Evolutionary conservation across 2,888 invertebrate species (phyloP).

Genomic region (Idaea biselata): DNA sequence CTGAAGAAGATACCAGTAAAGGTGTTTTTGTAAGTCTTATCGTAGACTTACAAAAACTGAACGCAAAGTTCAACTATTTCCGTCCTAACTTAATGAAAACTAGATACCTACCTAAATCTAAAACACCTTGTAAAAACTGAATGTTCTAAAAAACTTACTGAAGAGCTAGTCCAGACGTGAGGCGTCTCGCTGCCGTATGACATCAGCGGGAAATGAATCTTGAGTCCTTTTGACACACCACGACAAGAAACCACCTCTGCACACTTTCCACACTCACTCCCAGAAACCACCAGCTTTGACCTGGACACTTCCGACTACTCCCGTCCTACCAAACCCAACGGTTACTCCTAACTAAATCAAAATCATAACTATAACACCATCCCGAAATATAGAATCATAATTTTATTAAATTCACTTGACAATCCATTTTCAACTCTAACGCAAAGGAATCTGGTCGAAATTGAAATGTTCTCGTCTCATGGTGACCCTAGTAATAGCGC

Average conservation of each 20-base stretch:
- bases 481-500: conserved; percentile 48
- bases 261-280: conserved; percentile 24
- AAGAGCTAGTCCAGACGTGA: conserved; percentile 77
- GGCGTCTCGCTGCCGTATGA: conserved; percentile 78
- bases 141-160: conserved; percentile 47
- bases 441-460: conserved; percentile 10
- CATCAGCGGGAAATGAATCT: conserved; percentile 81
- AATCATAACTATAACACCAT: conserved; percentile 51
- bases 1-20: no score
- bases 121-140: no score
- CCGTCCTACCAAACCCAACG: conserved; percentile 30
- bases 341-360: conserved; percentile 63
- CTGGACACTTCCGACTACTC: conserved; percentile 11
- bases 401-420: conserved; percentile 53
- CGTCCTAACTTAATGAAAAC: no score
- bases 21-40: no score
- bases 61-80: no score
- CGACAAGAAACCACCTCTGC: conserved; percentile 31
- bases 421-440: conserved; percentile 29
- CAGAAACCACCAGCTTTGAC: conserved; percentile 21
- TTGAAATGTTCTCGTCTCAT: conserved; percentile 4
- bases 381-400: conserved; percentile 43
- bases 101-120: no score
- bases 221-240: conserved; percentile 61
- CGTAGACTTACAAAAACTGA: no score